These are phyloP conservation scores for Melanotaenia trifasciata DNA, from an alignment of 2,797 vertebrate species.

Conservation along the genomic window DNA sequence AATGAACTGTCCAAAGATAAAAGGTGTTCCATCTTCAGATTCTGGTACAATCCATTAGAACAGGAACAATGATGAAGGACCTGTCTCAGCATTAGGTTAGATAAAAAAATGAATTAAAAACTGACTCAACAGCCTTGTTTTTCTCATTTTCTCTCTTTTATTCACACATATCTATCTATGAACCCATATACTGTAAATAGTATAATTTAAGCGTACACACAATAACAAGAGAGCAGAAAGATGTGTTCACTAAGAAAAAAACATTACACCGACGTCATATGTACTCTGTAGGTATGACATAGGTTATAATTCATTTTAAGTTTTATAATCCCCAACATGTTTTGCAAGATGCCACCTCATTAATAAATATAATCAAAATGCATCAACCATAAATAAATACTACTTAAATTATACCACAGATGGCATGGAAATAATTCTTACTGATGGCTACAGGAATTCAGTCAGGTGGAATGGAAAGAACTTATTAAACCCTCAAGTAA, in stretches of 20 bases:
- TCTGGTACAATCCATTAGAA: neutral
- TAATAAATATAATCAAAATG: too few species aligned
- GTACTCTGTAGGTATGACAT: neutral
- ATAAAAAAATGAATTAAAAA: neutral
- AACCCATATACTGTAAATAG: too few species aligned
- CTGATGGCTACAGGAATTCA: neutral
- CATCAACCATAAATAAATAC: too few species aligned
- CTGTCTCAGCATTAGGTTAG: neutral
- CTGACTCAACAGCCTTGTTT: neutral
- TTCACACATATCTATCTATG: too few species aligned
- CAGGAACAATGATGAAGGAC: neutral
- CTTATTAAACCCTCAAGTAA: neutral
- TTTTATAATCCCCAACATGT: too few species aligned
- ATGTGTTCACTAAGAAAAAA: neutral
- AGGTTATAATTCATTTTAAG: too few species aligned
- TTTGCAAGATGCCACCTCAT: too few species aligned
- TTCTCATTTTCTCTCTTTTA: neutral
- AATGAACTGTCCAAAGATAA: neutral
- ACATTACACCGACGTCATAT: neutral
- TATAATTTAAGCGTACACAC: too few species aligned
- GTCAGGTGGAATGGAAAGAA: neutral
- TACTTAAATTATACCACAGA: too few species aligned
- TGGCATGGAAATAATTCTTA: neutral
- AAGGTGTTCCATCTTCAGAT: slow-evolving; percentile 1
- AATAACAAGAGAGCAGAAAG: neutral